These are phyloP conservation scores for Epinephelus fuscoguttatus DNA, from an alignment of 2,113 vertebrate species.

Conservation along the genomic window DNA sequence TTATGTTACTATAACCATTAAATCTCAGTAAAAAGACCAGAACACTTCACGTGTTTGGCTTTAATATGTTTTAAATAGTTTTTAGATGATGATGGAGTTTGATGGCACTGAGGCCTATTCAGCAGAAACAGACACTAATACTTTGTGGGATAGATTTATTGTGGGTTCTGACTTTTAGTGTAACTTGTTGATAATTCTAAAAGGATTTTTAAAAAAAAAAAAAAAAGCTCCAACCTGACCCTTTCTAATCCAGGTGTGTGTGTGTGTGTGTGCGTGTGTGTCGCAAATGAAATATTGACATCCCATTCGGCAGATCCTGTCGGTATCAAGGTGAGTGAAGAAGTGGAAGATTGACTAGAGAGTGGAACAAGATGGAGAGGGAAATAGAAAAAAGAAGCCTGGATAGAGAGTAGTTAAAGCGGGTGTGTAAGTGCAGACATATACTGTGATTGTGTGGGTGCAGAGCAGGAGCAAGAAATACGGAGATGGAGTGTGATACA, in stretches of 20 bases:
- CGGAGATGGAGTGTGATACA: conserved; percentile 57
- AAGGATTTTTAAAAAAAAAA: background rate
- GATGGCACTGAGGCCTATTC: background rate
- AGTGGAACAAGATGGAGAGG: conserved; percentile 52
- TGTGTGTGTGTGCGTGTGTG: no score
- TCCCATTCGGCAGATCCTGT: conserved; percentile 21
- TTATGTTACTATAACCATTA: background rate
- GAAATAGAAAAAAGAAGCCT: conserved; percentile 55
- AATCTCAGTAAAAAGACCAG: background rate
- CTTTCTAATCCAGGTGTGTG: conserved; percentile 3
- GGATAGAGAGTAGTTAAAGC: conserved; percentile 36
- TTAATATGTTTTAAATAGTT: background rate
- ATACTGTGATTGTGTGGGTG: conserved; percentile 48
- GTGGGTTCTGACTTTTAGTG: background rate
- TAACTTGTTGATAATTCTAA: background rate
- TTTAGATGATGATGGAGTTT: background rate
- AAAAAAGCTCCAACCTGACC: background rate
- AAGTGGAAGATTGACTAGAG: conserved; percentile 54
- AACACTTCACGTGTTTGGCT: background rate
- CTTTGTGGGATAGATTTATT: background rate
- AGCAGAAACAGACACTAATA: background rate
- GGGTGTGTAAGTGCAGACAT: conserved; percentile 38
- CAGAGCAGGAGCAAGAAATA: conserved; percentile 40
- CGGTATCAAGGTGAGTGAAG: conserved; percentile 49
- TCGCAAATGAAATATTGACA: conserved; percentile 60